Base-by-base conservation (phyloP, 2,797 vertebrate species). In the Clarias pachynema region DNA sequence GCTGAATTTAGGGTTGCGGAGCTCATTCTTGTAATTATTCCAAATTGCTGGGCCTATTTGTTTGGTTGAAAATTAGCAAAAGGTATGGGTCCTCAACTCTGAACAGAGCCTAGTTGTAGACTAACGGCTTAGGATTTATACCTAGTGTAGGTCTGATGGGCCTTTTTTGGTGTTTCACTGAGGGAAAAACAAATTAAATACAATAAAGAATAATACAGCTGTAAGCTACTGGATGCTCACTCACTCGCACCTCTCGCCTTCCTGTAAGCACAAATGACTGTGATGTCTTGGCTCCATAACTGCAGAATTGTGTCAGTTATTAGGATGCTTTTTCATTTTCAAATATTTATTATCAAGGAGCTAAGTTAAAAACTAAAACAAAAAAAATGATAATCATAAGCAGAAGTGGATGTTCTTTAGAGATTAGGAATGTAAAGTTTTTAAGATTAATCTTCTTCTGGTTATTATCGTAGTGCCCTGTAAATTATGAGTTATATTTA, bases 171-270 rank as follows among this genome's bases (percentile, higher is more conserved):
- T 91, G 92, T 91, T 92, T 91, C 93, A 92, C 91, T 92, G 93
- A 93, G 93, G 92, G 93, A 94, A 95, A 94, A 94, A 94, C 94
- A 93, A 12, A 49, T 49, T 49, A 49, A 49, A 49, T 93, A 93
- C 93, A 93, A 26, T 65, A 79, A 62, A 91, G 93, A 94, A 92
- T 93, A 88, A 89, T 92, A 92, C 92, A 85, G 91, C 92, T 92
- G 93, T 94, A 93, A 93, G 91, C 92, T 91, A 92, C 90, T 93
- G 91, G 91, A 65, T 31, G 57, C 44, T 53, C 72, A 26, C 26
- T 75, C 72, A 31, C n/a, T 22, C 20, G 26, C 26, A 22, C 8
- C 24, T 59, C 56, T 34, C 29, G 7, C 3, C 29, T 77, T 59
- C 56, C 74, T 75, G 49, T 31, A 3, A 56, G 16, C 4, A 31